Conservation (phyloP, 1,140 invertebrate species). For the Triops cancriformis region DNA sequence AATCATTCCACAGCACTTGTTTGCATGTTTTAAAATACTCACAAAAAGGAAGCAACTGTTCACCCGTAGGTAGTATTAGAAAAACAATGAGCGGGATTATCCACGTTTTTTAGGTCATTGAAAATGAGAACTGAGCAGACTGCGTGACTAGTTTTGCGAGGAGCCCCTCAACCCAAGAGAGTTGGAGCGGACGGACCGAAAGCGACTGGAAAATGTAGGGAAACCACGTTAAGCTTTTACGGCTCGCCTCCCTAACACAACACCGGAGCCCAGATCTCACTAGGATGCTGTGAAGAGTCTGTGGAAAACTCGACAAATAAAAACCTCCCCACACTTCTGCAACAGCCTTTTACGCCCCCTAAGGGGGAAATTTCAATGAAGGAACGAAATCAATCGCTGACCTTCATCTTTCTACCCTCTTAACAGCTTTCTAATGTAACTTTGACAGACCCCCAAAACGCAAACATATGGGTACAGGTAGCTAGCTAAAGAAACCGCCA, state of each 20-base stretch:
- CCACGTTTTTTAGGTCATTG: background rate
- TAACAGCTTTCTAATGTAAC: background rate
- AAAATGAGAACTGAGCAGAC: background rate
- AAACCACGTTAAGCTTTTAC: slow-evolving; percentile 3
- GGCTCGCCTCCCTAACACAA: background rate
- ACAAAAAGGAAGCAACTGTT: background rate
- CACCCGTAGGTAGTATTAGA: background rate
- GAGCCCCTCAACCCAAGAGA: background rate
- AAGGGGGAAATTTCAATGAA: background rate
- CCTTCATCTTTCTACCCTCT: background rate
- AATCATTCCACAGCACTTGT: background rate
- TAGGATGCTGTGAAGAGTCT: background rate
- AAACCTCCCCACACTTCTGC: background rate
- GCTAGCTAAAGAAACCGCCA: background rate
- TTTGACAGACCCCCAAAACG: background rate
- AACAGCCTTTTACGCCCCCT: background rate
- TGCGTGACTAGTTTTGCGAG: background rate
- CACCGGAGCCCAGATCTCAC: background rate
- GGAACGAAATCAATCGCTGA: background rate
- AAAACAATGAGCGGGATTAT: background rate
- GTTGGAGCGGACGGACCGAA: background rate
- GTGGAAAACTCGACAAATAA: background rate
- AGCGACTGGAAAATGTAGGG: background rate
- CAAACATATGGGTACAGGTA: background rate
- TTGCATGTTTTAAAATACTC: background rate